phyloP scores from a whole-genome alignment of 2,797 vertebrate genomes.

The Aplochiton taeniatus region DNA sequence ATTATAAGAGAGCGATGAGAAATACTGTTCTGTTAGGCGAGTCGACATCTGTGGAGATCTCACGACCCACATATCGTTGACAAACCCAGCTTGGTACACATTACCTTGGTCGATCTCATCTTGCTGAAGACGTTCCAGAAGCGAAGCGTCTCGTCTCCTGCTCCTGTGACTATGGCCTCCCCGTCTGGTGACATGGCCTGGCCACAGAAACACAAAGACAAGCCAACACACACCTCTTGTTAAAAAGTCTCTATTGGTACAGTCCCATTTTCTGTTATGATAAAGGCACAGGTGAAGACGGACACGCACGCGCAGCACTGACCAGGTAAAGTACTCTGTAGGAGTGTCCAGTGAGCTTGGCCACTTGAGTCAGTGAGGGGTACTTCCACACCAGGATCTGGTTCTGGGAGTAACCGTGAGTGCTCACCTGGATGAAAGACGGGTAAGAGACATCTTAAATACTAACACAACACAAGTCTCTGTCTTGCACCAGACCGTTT shows the following conservation, averaged over 20 bases:
- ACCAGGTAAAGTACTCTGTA: constrained; percentile 97
- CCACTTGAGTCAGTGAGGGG: constrained; percentile 95
- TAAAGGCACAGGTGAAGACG: too few relatives aligned
- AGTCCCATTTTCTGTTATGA: too few relatives aligned
- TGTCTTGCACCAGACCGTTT: neutral
- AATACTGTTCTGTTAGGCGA: too few relatives aligned
- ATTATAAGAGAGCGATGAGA: neutral
- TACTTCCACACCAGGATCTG: constrained; percentile 99
- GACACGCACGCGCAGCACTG: constrained; percentile 51
- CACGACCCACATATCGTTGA: too few relatives aligned
- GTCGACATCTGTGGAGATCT: too few relatives aligned
- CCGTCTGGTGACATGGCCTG: constrained; percentile 99
- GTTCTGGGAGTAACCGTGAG: constrained; percentile 98
- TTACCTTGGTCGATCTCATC: constrained; percentile 95
- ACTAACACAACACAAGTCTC: neutral
- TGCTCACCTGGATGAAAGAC: constrained; percentile 85
- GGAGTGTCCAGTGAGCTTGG: constrained; percentile 96
- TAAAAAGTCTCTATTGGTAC: too few relatives aligned
- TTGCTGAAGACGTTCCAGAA: constrained; percentile 99
- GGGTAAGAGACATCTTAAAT: too few relatives aligned
- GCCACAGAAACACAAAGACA: constrained; percentile 5
- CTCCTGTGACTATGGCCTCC: constrained; percentile 97
- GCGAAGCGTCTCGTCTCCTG: constrained; percentile 93
- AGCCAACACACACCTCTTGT: neutral
- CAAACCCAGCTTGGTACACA: too few relatives aligned